Evolutionary conservation across 1,140 invertebrate genomes (phyloP).

Genomic region (Drosophila sproati): DNA sequence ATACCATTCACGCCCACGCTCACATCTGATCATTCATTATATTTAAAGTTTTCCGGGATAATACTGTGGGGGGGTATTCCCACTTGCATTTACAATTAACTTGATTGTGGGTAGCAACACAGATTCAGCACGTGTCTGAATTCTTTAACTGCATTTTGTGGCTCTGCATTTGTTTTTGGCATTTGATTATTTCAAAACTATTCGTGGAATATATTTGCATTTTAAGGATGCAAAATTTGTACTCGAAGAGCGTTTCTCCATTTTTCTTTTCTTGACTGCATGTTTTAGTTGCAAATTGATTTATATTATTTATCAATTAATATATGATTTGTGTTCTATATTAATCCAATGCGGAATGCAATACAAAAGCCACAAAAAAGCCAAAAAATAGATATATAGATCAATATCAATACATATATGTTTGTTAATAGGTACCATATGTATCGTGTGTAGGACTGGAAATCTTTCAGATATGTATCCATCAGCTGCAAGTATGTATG

Average conservation of each 20-base stretch:
- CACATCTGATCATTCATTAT: background rate
- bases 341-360: background rate
- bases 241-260: too few species aligned
- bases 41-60: background rate
- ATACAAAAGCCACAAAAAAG: background rate
- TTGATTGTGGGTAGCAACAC: slow-evolving; percentile 6
- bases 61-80: background rate
- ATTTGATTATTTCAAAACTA: background rate
- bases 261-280: background rate
- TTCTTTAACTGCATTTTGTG: slow-evolving; percentile 10
- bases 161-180: background rate
- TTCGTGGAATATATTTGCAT: background rate
- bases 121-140: background rate
- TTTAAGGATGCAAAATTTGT: background rate
- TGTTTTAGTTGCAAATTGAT: background rate
- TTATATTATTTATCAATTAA: background rate
- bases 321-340: background rate
- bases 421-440: background rate
- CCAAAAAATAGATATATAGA: slow-evolving; percentile 1
- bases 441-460: slow-evolving; percentile 10
- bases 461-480: slow-evolving; percentile 39
- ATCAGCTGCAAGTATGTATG: slow-evolving; percentile 16
- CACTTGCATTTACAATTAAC: slow-evolving; percentile 9
- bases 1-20: background rate
- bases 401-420: background rate